Conservation (phyloP, 53 echinoderm and acorn worm species). For the Paelopatides confundens region DNA sequence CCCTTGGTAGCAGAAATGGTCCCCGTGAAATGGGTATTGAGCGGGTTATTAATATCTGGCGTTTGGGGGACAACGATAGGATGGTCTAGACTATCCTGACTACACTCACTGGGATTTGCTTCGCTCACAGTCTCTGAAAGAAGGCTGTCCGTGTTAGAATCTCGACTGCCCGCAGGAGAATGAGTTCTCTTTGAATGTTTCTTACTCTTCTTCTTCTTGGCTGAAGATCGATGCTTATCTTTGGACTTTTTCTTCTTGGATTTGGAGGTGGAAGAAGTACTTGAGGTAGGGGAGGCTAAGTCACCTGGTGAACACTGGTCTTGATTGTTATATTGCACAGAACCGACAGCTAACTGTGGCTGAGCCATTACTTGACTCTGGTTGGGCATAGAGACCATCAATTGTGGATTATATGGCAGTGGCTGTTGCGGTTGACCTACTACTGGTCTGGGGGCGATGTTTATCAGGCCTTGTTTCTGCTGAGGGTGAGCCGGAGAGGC, state of each 20-base stretch:
- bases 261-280: constrained; percentile 47
- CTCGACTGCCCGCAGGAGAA: neutral
- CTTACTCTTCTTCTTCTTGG: constrained; percentile 47
- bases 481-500: neutral
- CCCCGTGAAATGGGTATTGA: neutral
- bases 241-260: constrained; percentile 66
- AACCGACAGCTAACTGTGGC: constrained; percentile 6
- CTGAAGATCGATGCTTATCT: constrained; percentile 29
- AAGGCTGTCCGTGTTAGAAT: neutral
- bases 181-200: constrained; percentile 1
- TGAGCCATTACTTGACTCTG: constrained; percentile 43
- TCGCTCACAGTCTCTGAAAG: constrained; percentile 10
- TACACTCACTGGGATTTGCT: constrained; percentile 14
- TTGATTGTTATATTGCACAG: constrained; percentile 37
- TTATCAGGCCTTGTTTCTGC: constrained; percentile 32
- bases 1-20: neutral
- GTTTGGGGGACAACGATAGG: constrained; percentile 11
- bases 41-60: constrained; percentile 36
- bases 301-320: constrained; percentile 1
- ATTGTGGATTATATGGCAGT: neutral
- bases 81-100: constrained; percentile 21
- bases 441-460: constrained; percentile 33
- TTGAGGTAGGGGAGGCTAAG: constrained; percentile 41
- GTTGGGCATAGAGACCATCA: constrained; percentile 12
- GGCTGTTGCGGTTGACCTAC: constrained; percentile 32